Evolutionary conservation across 2,888 invertebrate species (phyloP).

Genomic region (Subacronicta megacephala): DNA sequence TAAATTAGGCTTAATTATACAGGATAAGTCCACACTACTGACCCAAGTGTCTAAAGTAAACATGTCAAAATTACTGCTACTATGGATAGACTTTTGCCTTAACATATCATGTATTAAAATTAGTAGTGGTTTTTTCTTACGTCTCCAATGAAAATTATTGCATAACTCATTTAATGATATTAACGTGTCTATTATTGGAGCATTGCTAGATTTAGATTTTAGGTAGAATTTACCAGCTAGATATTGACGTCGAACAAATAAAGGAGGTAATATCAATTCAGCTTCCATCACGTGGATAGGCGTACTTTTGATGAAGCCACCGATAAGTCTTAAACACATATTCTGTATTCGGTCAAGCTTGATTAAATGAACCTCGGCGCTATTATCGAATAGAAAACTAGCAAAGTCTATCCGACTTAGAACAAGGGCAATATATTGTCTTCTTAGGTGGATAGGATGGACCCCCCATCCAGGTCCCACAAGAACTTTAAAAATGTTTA

Average conservation of each 20-base stretch:
- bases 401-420: constrained; percentile 13
- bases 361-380: constrained; percentile 8
- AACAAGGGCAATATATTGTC: constrained; percentile 4
- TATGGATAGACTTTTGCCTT: no score
- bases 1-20: no score
- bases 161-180: no score
- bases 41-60: no score
- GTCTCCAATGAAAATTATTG: no score
- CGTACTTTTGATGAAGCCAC: constrained; percentile 15
- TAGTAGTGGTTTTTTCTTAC: no score
- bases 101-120: no score
- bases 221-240: constrained; percentile 9
- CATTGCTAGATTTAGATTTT: not conserved
- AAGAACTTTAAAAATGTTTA: constrained; percentile 5
- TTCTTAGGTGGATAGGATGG: constrained; percentile 10
- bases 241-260: constrained; percentile 1
- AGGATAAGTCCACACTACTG: no score
- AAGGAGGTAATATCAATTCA: not conserved
- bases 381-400: constrained; percentile 12
- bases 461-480: constrained; percentile 10
- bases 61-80: no score
- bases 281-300: constrained; percentile 9
- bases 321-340: constrained; percentile 1
- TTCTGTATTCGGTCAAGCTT: constrained; percentile 12
- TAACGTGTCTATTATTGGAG: no score